Evolutionary conservation across 1,140 invertebrate genomes (phyloP), one percentile per base, ranked within the genome.

Genomic region (Aradophagus sp.): DNA sequence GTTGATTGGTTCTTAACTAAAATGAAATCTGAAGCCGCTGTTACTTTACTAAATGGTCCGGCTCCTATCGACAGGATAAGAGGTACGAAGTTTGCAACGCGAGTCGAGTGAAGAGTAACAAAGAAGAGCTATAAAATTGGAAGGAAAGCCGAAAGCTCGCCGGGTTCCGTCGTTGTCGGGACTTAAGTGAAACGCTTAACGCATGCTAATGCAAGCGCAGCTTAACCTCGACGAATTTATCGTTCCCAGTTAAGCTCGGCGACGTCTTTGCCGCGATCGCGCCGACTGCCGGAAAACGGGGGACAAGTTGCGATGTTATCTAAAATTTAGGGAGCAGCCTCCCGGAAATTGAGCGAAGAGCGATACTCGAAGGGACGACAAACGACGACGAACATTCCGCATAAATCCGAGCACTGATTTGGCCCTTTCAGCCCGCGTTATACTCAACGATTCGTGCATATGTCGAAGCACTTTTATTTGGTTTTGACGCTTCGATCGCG

Each of bases 291-390:
- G 76, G 75, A 75, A 81, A 76, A 67, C 70, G 53, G 41, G 75
- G 72, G 76, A 80, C 73, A 77, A 79, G 74, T 77, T 80, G 74
- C 48, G 77, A 80, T 81, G 42, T 74, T 80, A 80, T 80, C 78
- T 73, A 68, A 72, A 81, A 78, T 79, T 78, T 77, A 77, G 78
- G 74, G 77, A 73, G 69, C 50, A 63, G 35, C 61, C 56, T 74
- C 36, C 53, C 73, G 78, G 78, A 80, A 81, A 81, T 79, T 81
- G 77, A 79, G 73, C 74, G 53, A 62, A 76, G 70, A 71, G 73
- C 56, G 68, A 73, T 63, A 62, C 44, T 31, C 50, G 52, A 72
- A 68, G 70, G 62, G 69, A 72, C 48, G 69, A 61, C 52, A 55
- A 63, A 58, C 42, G 50, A 50, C 58, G 23, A 44, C 48, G 35